A percentile compares a stretch with the other conserved stretches of the same genome.
Evolutionary conservation across 2,797 vertebrate species (phyloP).

Genomic region (Parauchenoglanis ngamensis): DNA sequence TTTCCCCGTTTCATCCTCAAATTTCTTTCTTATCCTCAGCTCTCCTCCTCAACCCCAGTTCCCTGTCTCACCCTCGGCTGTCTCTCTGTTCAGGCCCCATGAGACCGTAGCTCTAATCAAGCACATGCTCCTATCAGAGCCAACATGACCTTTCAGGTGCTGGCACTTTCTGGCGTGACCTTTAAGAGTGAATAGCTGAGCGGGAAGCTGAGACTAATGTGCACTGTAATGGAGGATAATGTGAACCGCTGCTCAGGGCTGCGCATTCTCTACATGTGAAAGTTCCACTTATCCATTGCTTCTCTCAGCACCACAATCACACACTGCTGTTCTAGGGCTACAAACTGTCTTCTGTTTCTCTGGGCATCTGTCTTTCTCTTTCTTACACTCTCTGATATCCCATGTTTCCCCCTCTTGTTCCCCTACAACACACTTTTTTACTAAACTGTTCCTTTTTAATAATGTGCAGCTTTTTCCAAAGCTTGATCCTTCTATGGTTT

Average conservation of each 20-base stretch:
- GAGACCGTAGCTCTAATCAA: slow-evolving; percentile 66
- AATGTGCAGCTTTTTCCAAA: background rate
- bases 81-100: slow-evolving; percentile 35
- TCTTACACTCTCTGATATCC: slow-evolving; percentile 3
- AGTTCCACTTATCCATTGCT: slow-evolving; percentile 21
- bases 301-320: slow-evolving; percentile 6
- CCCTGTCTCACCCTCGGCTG: slow-evolving; percentile 24
- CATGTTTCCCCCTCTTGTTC: background rate
- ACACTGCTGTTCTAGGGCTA: slow-evolving; percentile 8
- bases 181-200: slow-evolving; percentile 69
- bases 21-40: slow-evolving; percentile 6
- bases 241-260: slow-evolving; percentile 60
- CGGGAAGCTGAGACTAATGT: slow-evolving; percentile 68
- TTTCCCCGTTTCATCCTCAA: slow-evolving; percentile 1
- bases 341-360: background rate
- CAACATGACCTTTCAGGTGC: slow-evolving; percentile 74
- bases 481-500: background rate
- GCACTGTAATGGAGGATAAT: slow-evolving; percentile 69
- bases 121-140: slow-evolving; percentile 66
- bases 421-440: background rate
- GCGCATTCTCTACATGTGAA: slow-evolving; percentile 29
- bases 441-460: background rate
- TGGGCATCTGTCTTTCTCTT: background rate
- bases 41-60: background rate
- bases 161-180: slow-evolving; percentile 72